A percentile compares a stretch with the other conserved stretches of the same genome.
phyloP scores from a whole-genome alignment of 2,797 vertebrate genomes.

The Kryptopterus vitreolus region DNA sequence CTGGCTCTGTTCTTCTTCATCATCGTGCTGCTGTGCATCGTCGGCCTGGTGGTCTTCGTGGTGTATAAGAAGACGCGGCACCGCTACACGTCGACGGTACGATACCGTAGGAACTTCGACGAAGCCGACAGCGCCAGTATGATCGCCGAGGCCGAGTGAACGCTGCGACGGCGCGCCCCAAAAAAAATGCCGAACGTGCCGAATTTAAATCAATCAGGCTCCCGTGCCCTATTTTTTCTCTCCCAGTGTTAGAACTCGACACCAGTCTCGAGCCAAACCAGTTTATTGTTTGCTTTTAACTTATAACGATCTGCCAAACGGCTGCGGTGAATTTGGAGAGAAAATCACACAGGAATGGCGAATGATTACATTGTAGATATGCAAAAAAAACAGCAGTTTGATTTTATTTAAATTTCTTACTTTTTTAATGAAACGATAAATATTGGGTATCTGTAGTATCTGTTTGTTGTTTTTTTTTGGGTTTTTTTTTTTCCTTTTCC shows the following conservation, averaged over 20 bases:
- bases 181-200: slow-evolving; percentile 60
- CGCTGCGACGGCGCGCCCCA: slow-evolving; percentile 18
- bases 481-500: slow-evolving; percentile 17
- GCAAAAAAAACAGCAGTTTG: slow-evolving; percentile 20
- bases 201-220: slow-evolving; percentile 47
- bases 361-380: slow-evolving; percentile 48
- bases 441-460: slow-evolving; percentile 17
- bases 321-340: slow-evolving; percentile 61
- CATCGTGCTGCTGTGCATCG: slow-evolving; percentile 60
- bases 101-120: slow-evolving; percentile 74
- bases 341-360: slow-evolving; percentile 41
- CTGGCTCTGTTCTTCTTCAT: slow-evolving; percentile 69
- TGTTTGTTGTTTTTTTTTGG: slow-evolving; percentile 19
- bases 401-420: slow-evolving; percentile 55
- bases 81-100: slow-evolving; percentile 65
- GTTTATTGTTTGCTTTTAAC: slow-evolving; percentile 23
- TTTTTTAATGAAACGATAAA: slow-evolving; percentile 40
- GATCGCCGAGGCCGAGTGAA: slow-evolving; percentile 67
- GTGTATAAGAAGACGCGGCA: slow-evolving; percentile 70
- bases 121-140: slow-evolving; percentile 72
- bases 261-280: neutral
- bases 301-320: slow-evolving; percentile 10
- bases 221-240: slow-evolving; percentile 46
- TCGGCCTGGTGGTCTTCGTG: slow-evolving; percentile 54
- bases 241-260: slow-evolving; percentile 37